Evolutionary conservation across 2,888 invertebrate genomes (phyloP), one percentile per base, ranked within the genome.

Genomic region (Dorcus hopei): DNA sequence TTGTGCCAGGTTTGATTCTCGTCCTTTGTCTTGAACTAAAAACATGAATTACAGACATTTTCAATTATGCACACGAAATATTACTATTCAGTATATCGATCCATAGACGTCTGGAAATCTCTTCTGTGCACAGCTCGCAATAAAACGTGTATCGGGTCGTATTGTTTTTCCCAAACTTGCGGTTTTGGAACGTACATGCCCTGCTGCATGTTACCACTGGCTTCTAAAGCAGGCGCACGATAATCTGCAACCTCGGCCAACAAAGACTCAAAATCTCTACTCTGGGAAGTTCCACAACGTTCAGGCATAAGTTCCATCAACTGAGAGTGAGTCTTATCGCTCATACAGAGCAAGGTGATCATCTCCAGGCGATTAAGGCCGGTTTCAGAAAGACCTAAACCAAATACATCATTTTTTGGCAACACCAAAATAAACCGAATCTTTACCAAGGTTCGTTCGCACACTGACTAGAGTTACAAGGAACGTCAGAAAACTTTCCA

Each of bases 251-350:
- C 79, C 81, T 93, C 89, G 59, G 89, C 88, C 53, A 95, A 83
- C 63, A 93, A 88, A 52, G 88, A 85, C 75, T 95, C 95, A 73
- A 95, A 95, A 80, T 94, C 93, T 71, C 90, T 85, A 49, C 91
- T 91, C 76, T 92, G 92, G 16, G 91, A 89, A 70, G 91, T 93
- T n/a, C 95, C 95, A 64, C 95, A 95, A 19, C 95, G 84, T 80
- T 97, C 97, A 0, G 97, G 97, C 92, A 98, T 94, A 58, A 93
- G 81, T 78, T 97, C 97, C 79, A 95, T 87, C 49, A 98, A 82
- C 75, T 97, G 96, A 65, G 95, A 95, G 81, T 97, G 97, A 0
- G 97, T 97, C 78, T 95, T 93, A 79, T 97, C 96, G 39, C 91
- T 90, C 76, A 96, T 95, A 67, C 96, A 95, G 49, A 98, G 81